Evolutionary conservation across 1,140 invertebrate genomes (phyloP).

Genomic region (Sesamia nonagrioides): DNA sequence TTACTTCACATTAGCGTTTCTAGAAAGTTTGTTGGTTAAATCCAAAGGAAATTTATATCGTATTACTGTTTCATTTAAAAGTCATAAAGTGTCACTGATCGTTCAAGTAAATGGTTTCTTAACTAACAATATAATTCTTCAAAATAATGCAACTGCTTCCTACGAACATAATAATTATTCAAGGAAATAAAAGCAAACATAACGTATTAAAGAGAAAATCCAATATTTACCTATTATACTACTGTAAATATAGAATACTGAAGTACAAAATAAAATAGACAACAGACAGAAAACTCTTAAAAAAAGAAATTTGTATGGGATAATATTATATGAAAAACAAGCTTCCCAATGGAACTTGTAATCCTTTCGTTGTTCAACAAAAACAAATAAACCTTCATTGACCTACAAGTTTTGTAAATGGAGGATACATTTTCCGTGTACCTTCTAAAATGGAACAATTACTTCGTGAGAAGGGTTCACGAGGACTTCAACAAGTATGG

Average conservation of each 20-base stretch:
- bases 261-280: too few species aligned
- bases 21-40: background rate
- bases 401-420: background rate
- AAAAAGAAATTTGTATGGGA: too few species aligned
- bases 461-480: background rate
- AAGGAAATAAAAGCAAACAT: too few species aligned
- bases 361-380: background rate
- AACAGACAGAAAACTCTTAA: too few species aligned
- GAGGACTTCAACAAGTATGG: too few species aligned
- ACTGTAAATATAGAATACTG: too few species aligned
- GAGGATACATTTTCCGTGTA: background rate
- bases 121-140: too few species aligned
- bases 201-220: too few species aligned
- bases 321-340: background rate
- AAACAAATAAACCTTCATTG: background rate
- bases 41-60: background rate
- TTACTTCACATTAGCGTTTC: constrained; percentile 41
- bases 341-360: background rate
- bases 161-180: too few species aligned
- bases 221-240: too few species aligned
- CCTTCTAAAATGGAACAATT: background rate
- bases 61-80: background rate
- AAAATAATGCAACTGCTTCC: too few species aligned
- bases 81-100: background rate
- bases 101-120: too few species aligned